Conservation (phyloP, 2,888 invertebrate species). For the Xanthostigma xanthostigma region DNA sequence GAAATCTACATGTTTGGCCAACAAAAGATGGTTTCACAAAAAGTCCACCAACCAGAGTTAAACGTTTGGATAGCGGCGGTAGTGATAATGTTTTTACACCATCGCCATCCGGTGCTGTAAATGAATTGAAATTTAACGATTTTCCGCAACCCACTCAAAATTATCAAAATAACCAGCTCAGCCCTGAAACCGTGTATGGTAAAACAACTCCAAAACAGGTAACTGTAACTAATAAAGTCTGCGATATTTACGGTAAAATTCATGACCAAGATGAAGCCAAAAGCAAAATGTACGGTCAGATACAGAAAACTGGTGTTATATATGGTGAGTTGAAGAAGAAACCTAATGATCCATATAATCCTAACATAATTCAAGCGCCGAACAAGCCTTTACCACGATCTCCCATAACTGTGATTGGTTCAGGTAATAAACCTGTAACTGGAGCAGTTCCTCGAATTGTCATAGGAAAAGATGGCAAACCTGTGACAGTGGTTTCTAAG, state of each 20-base stretch:
- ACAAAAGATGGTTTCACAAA: constrained; percentile 30
- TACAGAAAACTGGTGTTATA: constrained; percentile 22
- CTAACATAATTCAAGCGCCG: too few species aligned
- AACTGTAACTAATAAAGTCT: constrained; percentile 25
- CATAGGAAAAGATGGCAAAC: too few species aligned
- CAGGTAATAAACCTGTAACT: too few species aligned
- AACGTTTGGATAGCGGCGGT: constrained; percentile 15
- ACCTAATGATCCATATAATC: constrained; percentile 9
- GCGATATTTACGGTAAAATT: constrained; percentile 29
- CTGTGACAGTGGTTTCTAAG: too few species aligned
- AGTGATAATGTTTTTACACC: constrained; percentile 25
- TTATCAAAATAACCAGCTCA: background rate
- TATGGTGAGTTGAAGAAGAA: constrained; percentile 24
- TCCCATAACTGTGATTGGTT: too few species aligned
- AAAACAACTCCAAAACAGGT: constrained; percentile 15
- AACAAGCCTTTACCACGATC: too few species aligned
- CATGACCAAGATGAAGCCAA: constrained; percentile 20
- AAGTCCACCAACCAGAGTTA: constrained; percentile 25
- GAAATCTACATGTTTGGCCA: constrained; percentile 27
- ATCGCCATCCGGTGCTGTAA: constrained; percentile 7
- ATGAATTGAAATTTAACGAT: background rate
- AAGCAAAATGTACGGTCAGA: constrained; percentile 10
- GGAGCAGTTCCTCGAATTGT: too few species aligned
- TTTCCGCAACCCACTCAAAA: background rate
- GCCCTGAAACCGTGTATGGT: constrained; percentile 16